Evolutionary conservation across 2,888 invertebrate species (phyloP), one percentile per base, ranked within the genome.

Genomic region (Chrysomela aeneicollis): DNA sequence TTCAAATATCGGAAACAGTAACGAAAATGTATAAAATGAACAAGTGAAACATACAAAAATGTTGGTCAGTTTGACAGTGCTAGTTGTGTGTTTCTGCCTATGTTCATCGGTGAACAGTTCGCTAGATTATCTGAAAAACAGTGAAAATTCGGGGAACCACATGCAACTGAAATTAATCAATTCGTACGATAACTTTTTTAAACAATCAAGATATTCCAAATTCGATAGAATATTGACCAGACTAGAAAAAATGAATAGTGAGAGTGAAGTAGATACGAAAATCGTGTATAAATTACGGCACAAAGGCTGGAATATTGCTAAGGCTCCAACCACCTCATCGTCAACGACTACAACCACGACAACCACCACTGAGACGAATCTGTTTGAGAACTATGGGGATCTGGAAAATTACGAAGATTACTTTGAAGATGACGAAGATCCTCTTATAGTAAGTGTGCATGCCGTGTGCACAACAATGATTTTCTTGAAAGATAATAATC

Each of bases 121-220:
- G 0, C 59, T 63, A 26, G 55, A 57, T 49, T 49, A 64, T 30
- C 30, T 19, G n/a, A 62, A 66, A 62, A 37, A 52, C 12, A 66
- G 62, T 55, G 66, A 66, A 17, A 53, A 59, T 37, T 51, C 42
- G 4, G 54, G 49, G 12, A 63, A 37, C 21, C 52, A 59, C 6
- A 18, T 58, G 47, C 12, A 5, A 21, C 49, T 47, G 10, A 58
- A 62, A 53, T 46, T 17, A 19, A 17, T 60, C 21, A 6, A 17
- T 32, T 58, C 64, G n/a, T 37, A 65, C 21, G 54, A 65, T 32
- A 61, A 15, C 47, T 49, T 53, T n/a, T 18, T 58, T 26, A 65
- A 65, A 54, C 68, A 57, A 55, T 73, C 76, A 46, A 67, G 75
- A 51, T 76, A 73, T 60, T 69, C 75, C n/a, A 74, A 76, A 58